Evolutionary conservation across 2,113 vertebrate genomes (phyloP).

Genomic region (Leptosomus discolor): DNA sequence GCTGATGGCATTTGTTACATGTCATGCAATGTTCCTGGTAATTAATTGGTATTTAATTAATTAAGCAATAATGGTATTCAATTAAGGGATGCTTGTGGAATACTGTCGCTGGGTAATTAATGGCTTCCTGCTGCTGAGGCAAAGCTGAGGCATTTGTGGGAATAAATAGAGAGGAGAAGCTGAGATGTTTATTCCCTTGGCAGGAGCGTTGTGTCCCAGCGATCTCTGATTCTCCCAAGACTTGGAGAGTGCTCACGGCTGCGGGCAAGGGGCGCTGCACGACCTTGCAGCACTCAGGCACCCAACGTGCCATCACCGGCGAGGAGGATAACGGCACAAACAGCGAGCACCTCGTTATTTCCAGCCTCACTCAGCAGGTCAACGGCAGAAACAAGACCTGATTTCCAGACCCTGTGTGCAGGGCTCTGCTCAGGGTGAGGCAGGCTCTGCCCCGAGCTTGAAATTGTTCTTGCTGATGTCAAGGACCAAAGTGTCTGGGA

Average conservation of each 20-base stretch:
- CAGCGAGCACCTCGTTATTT: rapidly evolving
- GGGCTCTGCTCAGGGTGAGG: neutral
- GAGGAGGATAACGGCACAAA: neutral
- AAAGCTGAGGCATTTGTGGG: neutral
- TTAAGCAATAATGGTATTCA: slow-evolving; percentile 56
- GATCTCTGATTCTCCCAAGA: neutral
- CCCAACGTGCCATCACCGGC: rapidly evolving
- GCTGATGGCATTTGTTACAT: slow-evolving; percentile 38
- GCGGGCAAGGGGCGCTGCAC: rapidly evolving
- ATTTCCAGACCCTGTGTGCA: neutral
- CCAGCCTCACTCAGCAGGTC: neutral
- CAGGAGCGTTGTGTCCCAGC: neutral
- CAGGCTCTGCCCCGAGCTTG: neutral
- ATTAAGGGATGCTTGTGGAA: slow-evolving; percentile 29
- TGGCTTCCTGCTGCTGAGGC: slow-evolving; percentile 45
- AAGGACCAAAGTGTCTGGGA: neutral
- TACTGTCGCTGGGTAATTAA: slow-evolving; percentile 20
- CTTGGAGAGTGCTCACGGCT: rapidly evolving
- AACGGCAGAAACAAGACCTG: neutral
- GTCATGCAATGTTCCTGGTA: slow-evolving; percentile 7
- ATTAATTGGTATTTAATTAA: slow-evolving; percentile 69
- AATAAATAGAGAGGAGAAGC: neutral
- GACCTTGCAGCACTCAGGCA: neutral
- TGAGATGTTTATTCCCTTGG: neutral
- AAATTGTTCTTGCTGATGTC: neutral